A percentile compares a stretch with the other conserved stretches of the same genome.
Conservation (phyloP, 2,888 invertebrate genomes). For the Drosophila quinaria region DNA sequence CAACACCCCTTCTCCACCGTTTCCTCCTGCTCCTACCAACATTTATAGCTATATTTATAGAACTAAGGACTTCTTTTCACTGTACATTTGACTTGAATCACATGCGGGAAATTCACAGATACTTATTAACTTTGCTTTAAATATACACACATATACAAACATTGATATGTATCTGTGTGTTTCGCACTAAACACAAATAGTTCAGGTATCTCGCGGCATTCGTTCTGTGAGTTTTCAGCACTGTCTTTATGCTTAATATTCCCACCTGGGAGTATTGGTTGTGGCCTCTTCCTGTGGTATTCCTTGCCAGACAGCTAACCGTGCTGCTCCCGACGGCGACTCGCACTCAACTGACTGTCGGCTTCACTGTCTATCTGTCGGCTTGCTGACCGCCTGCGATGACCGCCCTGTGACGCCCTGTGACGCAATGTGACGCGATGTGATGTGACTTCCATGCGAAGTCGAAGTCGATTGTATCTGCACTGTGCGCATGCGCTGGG, state of each 20-base stretch:
- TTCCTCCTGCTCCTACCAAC: not conserved
- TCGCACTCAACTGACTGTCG: slow-evolving; percentile 75
- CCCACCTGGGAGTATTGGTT: slow-evolving; percentile 40
- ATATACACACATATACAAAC: not conserved
- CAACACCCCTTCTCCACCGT: not conserved
- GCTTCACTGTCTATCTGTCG: slow-evolving; percentile 23
- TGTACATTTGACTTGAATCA: not conserved
- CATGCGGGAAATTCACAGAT: slow-evolving; percentile 4
- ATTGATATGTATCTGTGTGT: not conserved
- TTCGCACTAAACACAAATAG: slow-evolving; percentile 13
- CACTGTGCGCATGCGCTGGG: slow-evolving; percentile 51
- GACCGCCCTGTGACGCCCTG: not conserved
- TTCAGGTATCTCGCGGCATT: slow-evolving; percentile 36
- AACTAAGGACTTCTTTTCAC: slow-evolving; percentile 2
- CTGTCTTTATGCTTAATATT: slow-evolving; percentile 49
- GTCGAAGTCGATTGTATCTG: slow-evolving; percentile 35
- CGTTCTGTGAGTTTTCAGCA: slow-evolving; percentile 53
- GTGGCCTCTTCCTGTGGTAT: slow-evolving; percentile 30
- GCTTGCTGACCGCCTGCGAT: slow-evolving; percentile 43
- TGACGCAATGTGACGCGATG: no score
- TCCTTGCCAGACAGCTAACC: slow-evolving; percentile 46
- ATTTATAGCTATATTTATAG: slow-evolving; percentile 26
- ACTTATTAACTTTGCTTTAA: not conserved
- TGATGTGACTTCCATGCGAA: slow-evolving; percentile 29
- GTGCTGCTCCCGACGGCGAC: slow-evolving; percentile 66